These are phyloP conservation scores for Nebria brevicollis DNA, from an alignment of 2,888 invertebrate species.

Conservation along the genomic window DNA sequence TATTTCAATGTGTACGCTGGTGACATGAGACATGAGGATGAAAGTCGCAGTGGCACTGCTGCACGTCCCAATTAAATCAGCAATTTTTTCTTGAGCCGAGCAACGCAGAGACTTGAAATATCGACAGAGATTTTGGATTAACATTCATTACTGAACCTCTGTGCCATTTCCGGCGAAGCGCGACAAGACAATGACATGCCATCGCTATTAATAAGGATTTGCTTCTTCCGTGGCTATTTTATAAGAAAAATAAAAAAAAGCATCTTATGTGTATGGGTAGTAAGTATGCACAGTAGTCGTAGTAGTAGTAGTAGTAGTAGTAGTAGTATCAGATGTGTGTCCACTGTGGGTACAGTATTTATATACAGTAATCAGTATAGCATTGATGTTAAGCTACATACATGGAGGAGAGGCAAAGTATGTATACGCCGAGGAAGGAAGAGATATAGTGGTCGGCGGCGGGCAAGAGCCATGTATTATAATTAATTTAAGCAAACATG, in stretches of 20 bases:
- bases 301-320: no score
- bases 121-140: conserved; percentile 47
- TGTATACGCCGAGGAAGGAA: not conserved
- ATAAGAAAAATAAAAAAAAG: conserved; percentile 30
- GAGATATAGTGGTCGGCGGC: conserved; percentile 10
- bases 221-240: conserved; percentile 7
- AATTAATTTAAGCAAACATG: conserved; percentile 53
- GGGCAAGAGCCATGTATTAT: conserved; percentile 50
- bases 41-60: not conserved
- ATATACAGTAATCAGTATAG: conserved; percentile 51
- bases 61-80: conserved; percentile 14
- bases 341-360: conserved; percentile 47
- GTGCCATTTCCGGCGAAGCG: conserved; percentile 9
- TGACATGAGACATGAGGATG: not conserved
- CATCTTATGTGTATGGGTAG: not conserved
- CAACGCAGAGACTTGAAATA: conserved; percentile 33
- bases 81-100: not conserved
- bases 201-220: conserved; percentile 46
- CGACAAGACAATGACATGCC: conserved; percentile 41
- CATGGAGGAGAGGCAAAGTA: not conserved
- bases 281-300: no score
- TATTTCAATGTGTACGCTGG: not conserved
- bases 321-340: no score
- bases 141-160: conserved; percentile 42
- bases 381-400: conserved; percentile 4